Evolutionary conservation across 2,888 invertebrate species (phyloP).

Genomic region (Thereva nobilitata): DNA sequence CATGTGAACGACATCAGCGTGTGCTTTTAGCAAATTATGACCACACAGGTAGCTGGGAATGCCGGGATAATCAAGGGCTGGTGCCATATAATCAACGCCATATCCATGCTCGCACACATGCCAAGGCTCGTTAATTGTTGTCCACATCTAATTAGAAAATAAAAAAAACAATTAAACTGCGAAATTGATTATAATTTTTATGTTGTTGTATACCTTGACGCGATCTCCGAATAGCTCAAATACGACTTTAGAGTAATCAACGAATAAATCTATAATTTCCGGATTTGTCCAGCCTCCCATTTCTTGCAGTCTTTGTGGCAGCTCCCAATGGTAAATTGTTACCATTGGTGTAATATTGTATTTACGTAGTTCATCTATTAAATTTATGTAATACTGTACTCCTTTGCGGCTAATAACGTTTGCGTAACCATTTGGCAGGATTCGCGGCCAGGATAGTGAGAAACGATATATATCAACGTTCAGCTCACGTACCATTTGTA

Average conservation of each 20-base stretch:
- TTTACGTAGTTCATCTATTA: slow-evolving; percentile 71
- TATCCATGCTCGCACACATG: slow-evolving; percentile 58
- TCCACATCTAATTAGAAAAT: slow-evolving; percentile 62
- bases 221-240: slow-evolving; percentile 66
- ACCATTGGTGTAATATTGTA: slow-evolving; percentile 72
- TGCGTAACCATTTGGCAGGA: slow-evolving; percentile 71
- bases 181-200: slow-evolving; percentile 1
- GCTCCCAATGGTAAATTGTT: slow-evolving; percentile 74
- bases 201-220: slow-evolving; percentile 58
- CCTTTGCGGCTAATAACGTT: slow-evolving; percentile 71
- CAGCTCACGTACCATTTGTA: slow-evolving; percentile 65
- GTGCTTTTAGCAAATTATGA: slow-evolving; percentile 74
- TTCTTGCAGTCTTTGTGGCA: slow-evolving; percentile 68
- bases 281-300: slow-evolving; percentile 72
- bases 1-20: slow-evolving; percentile 70
- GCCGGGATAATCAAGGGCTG: slow-evolving; percentile 64
- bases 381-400: slow-evolving; percentile 74
- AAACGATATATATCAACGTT: slow-evolving; percentile 72
- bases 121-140: slow-evolving; percentile 77
- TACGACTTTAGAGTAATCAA: slow-evolving; percentile 67
- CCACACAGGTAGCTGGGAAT: slow-evolving; percentile 70
- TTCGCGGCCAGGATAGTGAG: slow-evolving; percentile 75
- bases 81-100: slow-evolving; percentile 65
- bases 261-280: slow-evolving; percentile 66
- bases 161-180: slow-evolving; percentile 17